Evolutionary conservation across 2,797 vertebrate genomes (phyloP).

Genomic region (Sebastolobus alascanus): DNA sequence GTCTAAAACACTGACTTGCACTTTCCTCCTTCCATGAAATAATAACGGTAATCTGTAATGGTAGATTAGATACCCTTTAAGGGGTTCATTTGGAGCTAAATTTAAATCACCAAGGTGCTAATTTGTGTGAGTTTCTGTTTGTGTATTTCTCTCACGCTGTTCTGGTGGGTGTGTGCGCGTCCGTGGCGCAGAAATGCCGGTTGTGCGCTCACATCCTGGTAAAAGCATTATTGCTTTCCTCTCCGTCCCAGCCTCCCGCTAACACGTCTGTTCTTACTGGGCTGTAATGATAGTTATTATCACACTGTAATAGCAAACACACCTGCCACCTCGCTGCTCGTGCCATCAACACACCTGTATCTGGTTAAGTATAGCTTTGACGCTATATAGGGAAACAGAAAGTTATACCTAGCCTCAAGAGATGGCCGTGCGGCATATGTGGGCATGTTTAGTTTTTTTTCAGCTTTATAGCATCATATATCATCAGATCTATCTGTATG

Average conservation of each 20-base stretch:
- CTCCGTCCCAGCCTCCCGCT: slow-evolving; percentile 44
- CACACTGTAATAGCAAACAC: slow-evolving; percentile 73
- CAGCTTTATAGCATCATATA: slow-evolving; percentile 47
- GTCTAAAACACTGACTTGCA: slow-evolving; percentile 34
- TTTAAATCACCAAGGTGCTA: slow-evolving; percentile 60
- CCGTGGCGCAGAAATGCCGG: slow-evolving; percentile 31
- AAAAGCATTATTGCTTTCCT: slow-evolving; percentile 57
- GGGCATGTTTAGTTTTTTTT: slow-evolving; percentile 24
- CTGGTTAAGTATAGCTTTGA: slow-evolving; percentile 68
- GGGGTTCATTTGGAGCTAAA: slow-evolving; percentile 57
- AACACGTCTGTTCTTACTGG: slow-evolving; percentile 65
- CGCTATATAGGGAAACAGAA: slow-evolving; percentile 51
- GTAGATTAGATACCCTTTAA: slow-evolving; percentile 23
- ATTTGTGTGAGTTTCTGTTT: slow-evolving; percentile 57
- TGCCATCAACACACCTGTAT: slow-evolving; percentile 80
- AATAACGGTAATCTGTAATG: slow-evolving; percentile 31
- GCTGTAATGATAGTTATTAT: slow-evolving; percentile 80
- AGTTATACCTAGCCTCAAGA: slow-evolving; percentile 53
- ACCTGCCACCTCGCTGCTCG: slow-evolving; percentile 64
- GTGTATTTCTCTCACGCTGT: slow-evolving; percentile 20
- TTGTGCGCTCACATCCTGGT: slow-evolving; percentile 62
- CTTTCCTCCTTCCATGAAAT: slow-evolving; percentile 33
- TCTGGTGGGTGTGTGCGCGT: slow-evolving; percentile 15
- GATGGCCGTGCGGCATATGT: slow-evolving; percentile 11
- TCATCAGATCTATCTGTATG: slow-evolving; percentile 17